Evolutionary conservation across 2,797 vertebrate species (phyloP), one percentile per base, ranked within the genome.

Genomic region (Hephaestus fuliginosus): DNA sequence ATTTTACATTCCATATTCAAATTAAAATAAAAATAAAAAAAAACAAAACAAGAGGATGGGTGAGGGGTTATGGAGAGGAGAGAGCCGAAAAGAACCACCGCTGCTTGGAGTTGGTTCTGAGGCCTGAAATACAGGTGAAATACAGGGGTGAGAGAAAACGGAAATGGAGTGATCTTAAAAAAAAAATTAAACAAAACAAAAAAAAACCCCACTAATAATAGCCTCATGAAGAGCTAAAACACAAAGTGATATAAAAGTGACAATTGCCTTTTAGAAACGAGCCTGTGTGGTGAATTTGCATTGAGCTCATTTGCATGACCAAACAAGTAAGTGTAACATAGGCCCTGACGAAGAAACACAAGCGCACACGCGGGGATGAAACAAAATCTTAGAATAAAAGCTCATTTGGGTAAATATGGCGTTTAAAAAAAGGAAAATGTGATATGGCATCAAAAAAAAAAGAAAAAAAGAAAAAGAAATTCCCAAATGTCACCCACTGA

Each of bases 1-100:
- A 95, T 95, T 96, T 96, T 96, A 99, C 97, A 98, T 95, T 97
- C 96, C 97, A 97, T 95, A 95, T 96, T 95, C 86, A 95, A 95
- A 95, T 95, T 79, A 88, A 91, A 90, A 83, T 66, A 67, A 74
- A 90, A 91, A 64, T 63, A 62, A 78, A 83, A 86, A 91, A 33
- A 33, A 33, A 33, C 30, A 33, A 33, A 33, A 33, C 3, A 33
- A 88, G 82, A 93, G 79, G 56, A 36, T 72, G 71, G 91, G 66
- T 73, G 80, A 68, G 55, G 70, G 77, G 76, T 84, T 96, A 96
- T 85, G 95, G 95, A 64, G 95, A 96, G 70, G 94, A 96, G 71
- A 96, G 90, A 87, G 95, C 94, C 25, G 94, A 96, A 86, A 39
- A 96, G 91, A 94, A 97, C 94, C 95, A 97, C 93, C 74, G 96